Evolutionary conservation across 2,113 vertebrate species (phyloP).

Genomic region (Cathartes aura): DNA sequence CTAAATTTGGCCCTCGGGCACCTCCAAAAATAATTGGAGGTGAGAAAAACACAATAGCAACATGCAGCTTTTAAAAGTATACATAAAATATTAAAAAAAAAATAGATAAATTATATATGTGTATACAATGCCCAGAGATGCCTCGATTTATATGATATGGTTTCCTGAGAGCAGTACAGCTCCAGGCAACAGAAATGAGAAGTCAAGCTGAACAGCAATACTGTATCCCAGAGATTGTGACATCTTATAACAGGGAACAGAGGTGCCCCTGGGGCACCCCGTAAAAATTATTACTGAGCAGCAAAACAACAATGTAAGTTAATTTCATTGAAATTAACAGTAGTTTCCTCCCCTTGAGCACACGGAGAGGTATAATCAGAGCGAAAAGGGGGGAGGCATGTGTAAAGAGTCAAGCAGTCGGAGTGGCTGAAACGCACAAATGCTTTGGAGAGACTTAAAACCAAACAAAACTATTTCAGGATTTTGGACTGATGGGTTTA

Average conservation of each 20-base stretch:
- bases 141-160: constrained; percentile 7
- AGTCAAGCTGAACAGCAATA: constrained; percentile 51
- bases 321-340: constrained; percentile 76
- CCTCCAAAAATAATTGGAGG: constrained; percentile 63
- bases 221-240: constrained; percentile 52
- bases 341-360: constrained; percentile 63
- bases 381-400: constrained; percentile 36
- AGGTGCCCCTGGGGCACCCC: constrained; percentile 66
- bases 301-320: constrained; percentile 73
- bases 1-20: not conserved
- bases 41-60: constrained; percentile 42
- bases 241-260: constrained; percentile 60
- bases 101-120: constrained; percentile 65
- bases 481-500: not conserved
- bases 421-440: constrained; percentile 13
- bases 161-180: constrained; percentile 53
- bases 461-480: not conserved
- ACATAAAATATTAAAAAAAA: constrained; percentile 56
- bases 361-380: constrained; percentile 57
- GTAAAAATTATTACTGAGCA: constrained; percentile 73
- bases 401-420: not conserved
- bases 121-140: constrained; percentile 46
- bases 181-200: constrained; percentile 67
- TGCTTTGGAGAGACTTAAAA: not conserved
- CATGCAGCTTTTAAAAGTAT: constrained; percentile 54